Evolutionary conservation across 1,140 invertebrate genomes (phyloP), one percentile per base, ranked within the genome.

Genomic region (Ruditapes philippinarum): DNA sequence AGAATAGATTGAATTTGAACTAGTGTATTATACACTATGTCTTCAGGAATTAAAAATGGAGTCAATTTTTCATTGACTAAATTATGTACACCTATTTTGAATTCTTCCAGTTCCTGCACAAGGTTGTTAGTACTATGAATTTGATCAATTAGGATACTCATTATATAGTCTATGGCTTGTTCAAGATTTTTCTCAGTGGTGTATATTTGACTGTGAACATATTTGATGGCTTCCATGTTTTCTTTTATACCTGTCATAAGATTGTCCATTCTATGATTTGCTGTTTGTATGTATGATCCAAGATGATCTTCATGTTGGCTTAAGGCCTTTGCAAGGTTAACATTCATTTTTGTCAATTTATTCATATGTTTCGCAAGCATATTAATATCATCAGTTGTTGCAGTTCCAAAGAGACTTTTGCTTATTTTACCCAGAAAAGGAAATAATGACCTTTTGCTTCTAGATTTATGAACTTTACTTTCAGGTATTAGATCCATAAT

Each of bases 341-440:
- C 28, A n/a, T 36, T 62, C 31, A 78, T 62, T 38, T 87, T 87
- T 9, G 22, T 25, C 2, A 87, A 14, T 62, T 62, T 78, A 28
- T 87, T 76, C 84, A 87, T 87, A 33, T 87, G 84, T 31, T 45
- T 36, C 0, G 70, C 74, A n/a, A 87, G 57, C 40, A 78, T 78
- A 62, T 76, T 49, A 11, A 87, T 73, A 60, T 89, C 87, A 22
- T 88, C 81, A 33, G 65, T 45, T 40, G 90, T 91, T 19, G 82
- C 90, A 1, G 90, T 91, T n/a, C 86, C 86, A 86, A 91, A 91
- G 51, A 91, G 68, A 42, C 83, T 81, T 81, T 89, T 86, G 22
- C 81, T 84, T 22, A 91, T 80, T 1, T 62, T n/a, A 22, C 90
- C 90, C 45, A 91, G 73, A 78, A 89, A 91, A 49, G 85, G 78